A percentile compares a stretch with the other conserved stretches of the same genome.
phyloP scores from a whole-genome alignment of 2,797 vertebrate genomes.

The Cyclopterus lumpus region DNA sequence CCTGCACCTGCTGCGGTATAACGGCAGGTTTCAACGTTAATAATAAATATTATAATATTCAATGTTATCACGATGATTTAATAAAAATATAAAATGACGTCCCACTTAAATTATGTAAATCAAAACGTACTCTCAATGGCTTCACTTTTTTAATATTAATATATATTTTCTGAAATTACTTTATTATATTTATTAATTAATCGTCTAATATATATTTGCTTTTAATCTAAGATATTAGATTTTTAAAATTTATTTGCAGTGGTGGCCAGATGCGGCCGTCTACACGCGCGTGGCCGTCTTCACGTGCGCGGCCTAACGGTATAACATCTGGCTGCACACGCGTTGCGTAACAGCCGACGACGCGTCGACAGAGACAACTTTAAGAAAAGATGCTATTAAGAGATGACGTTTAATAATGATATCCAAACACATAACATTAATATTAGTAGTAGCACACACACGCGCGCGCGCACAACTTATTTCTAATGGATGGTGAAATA shows the following conservation, averaged over 20 bases:
- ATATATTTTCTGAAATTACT: not conserved
- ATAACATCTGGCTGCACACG: slow-evolving; percentile 68
- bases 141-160: not conserved
- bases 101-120: no score
- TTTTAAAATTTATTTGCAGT: not conserved
- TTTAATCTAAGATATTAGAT: not conserved
- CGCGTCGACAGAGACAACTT: slow-evolving; percentile 64
- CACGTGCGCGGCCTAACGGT: slow-evolving; percentile 35
- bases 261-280: slow-evolving; percentile 12
- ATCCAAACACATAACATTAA: not conserved
- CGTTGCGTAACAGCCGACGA: slow-evolving; percentile 72
- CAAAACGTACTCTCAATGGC: not conserved
- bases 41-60: no score
- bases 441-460: not conserved
- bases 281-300: no score
- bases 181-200: not conserved
- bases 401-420: rapidly evolving
- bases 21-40: not conserved
- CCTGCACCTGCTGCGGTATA: slow-evolving; percentile 58
- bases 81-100: no score
- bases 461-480: not conserved
- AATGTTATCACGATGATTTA: no score
- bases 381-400: not conserved
- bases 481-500: not conserved
- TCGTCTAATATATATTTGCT: no score